These are phyloP conservation scores for Pollicipes pollicipes DNA, from an alignment of 1,140 invertebrate genomes.

Conservation along the genomic window DNA sequence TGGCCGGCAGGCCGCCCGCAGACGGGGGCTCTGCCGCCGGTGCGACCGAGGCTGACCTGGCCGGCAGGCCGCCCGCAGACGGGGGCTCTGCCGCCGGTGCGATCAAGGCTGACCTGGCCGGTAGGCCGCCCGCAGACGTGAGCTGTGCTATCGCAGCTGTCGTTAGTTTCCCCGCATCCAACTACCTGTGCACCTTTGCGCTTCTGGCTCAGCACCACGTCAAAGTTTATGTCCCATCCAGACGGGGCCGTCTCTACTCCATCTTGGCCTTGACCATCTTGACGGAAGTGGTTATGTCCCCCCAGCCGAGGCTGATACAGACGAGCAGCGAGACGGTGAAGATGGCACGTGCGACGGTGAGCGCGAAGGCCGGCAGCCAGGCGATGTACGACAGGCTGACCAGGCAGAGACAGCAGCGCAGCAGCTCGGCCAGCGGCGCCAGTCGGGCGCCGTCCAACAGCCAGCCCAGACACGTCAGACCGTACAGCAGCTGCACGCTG, in stretches of 20 bases:
- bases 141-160: too few relatives aligned
- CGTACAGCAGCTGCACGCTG: conserved; percentile 10
- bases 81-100: too few relatives aligned
- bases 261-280: background rate
- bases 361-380: background rate
- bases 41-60: too few relatives aligned
- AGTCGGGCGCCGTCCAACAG: conserved; percentile 15
- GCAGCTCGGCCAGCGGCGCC: conserved; percentile 14
- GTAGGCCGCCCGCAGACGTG: too few relatives aligned
- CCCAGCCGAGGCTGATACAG: background rate
- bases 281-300: background rate
- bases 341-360: conserved; percentile 9
- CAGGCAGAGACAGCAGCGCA: conserved; percentile 11
- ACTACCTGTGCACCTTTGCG: too few relatives aligned
- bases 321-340: conserved; percentile 12
- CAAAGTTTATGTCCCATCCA: too few relatives aligned
- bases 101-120: too few relatives aligned
- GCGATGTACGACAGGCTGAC: conserved; percentile 11
- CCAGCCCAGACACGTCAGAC: conserved; percentile 12
- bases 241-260: background rate
- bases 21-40: too few relatives aligned
- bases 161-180: too few relatives aligned
- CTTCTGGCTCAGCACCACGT: too few relatives aligned
- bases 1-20: too few relatives aligned
- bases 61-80: too few relatives aligned